These are phyloP conservation scores for human (Homo sapiens) DNA, from an alignment of 2,113 vertebrate species.

Conservation along the genomic window DNA sequence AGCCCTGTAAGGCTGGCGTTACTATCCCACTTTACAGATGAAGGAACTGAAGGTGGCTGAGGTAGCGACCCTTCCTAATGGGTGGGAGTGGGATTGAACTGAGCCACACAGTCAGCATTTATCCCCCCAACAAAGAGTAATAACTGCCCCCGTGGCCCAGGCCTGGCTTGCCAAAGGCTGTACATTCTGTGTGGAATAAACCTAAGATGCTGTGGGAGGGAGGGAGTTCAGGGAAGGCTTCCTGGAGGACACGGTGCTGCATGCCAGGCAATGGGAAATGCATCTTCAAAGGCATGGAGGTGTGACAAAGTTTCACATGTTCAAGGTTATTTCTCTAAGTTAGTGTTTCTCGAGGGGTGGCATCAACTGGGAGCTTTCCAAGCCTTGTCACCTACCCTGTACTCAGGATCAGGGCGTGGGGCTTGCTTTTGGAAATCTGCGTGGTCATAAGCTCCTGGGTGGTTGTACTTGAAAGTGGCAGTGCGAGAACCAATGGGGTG, in stretches of 20 bases:
- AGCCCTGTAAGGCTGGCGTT: too few species aligned
- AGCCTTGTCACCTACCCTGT: not conserved
- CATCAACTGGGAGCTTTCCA: not conserved
- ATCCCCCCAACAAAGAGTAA: not conserved
- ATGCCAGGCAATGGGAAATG: not conserved
- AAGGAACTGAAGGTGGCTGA: not conserved
- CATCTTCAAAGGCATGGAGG: not conserved
- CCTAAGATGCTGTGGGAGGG: not conserved
- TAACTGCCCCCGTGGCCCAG: not conserved
- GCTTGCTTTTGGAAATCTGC: too few species aligned
- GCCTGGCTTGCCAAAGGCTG: not conserved
- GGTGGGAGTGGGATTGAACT: not conserved
- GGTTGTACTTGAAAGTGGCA: too few species aligned
- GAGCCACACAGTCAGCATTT: not conserved
- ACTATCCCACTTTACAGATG: not conserved
- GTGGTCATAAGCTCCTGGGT: too few species aligned
- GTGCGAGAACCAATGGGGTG: not conserved
- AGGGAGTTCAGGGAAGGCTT: not conserved
- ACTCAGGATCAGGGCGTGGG: not conserved
- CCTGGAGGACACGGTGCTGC: not conserved
- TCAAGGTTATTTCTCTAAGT: not conserved
- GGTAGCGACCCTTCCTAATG: not conserved
- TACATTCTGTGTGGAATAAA: not conserved
- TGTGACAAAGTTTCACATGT: not conserved
- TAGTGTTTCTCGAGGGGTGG: not conserved